Conservation (phyloP, 1,140 invertebrate genomes). For the Asbolus verrucosus region DNA sequence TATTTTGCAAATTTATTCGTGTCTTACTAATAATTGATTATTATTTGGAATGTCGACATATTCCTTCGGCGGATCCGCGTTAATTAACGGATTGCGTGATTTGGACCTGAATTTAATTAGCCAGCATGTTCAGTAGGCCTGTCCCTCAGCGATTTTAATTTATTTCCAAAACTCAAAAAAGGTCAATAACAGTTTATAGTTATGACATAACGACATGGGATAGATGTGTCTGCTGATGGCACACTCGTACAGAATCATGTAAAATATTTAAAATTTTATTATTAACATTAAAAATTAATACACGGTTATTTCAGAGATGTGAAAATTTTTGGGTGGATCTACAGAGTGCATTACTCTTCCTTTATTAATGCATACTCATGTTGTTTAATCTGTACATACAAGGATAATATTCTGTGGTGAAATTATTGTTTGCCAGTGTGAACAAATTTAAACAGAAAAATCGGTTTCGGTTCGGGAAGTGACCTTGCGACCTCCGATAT, state of each 20-base stretch:
- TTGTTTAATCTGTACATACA: background rate
- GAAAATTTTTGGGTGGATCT: too few relatives aligned
- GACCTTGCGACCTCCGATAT: slow-evolving; percentile 4
- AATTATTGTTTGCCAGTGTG: background rate
- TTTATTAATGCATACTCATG: slow-evolving; percentile 19
- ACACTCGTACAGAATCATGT: too few relatives aligned
- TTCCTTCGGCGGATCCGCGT: background rate
- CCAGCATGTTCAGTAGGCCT: background rate
- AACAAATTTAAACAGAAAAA: background rate
- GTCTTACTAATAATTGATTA: background rate
- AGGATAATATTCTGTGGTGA: too few relatives aligned
- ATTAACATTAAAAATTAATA: background rate
- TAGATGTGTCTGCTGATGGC: too few relatives aligned
- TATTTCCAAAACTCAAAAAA: slow-evolving; percentile 8
- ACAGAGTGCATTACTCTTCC: too few relatives aligned
- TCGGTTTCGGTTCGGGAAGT: background rate
- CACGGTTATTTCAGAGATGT: too few relatives aligned
- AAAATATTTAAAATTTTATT: too few relatives aligned
- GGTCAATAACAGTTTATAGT: too few relatives aligned
- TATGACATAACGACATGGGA: too few relatives aligned
- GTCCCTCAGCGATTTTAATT: slow-evolving; percentile 24
- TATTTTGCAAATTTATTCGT: background rate
- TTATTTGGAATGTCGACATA: background rate
- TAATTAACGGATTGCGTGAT: slow-evolving; percentile 28
- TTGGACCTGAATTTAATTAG: slow-evolving; percentile 6